phyloP scores from a whole-genome alignment of 2,113 vertebrate species.

The Corydoras sp. region DNA sequence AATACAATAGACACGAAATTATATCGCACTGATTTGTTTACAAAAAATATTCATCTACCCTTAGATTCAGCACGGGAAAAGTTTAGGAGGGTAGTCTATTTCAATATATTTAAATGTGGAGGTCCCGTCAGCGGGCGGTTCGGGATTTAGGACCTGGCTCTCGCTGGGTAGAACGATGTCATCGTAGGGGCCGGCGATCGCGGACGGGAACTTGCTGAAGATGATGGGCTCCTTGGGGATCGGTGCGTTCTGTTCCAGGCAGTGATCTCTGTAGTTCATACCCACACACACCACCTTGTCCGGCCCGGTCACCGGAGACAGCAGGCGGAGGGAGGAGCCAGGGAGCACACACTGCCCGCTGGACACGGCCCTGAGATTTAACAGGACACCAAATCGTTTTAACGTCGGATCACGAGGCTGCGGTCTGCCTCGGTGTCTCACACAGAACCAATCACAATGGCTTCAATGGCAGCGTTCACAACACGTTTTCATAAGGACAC shows the following conservation, averaged over 20 bases:
- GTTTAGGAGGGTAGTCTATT: no score
- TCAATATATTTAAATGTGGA: no score
- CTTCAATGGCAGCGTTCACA: no score
- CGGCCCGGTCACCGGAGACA: constrained; percentile 76
- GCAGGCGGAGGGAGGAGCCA: constrained; percentile 56
- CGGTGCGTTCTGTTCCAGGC: constrained; percentile 75
- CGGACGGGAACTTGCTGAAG: constrained; percentile 91
- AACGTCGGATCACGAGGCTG: no score
- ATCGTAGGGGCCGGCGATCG: constrained; percentile 80
- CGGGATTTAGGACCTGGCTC: constrained; percentile 63
- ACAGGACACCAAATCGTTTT: background rate
- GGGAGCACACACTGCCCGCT: constrained; percentile 61
- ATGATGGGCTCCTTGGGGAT: constrained; percentile 84
- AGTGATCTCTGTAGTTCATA: constrained; percentile 91
- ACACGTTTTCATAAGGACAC: no score
- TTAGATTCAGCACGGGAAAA: no score
- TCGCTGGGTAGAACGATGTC: constrained; percentile 71
- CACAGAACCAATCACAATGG: background rate
- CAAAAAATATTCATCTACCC: no score
- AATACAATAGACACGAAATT: no score
- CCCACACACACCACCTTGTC: constrained; percentile 91
- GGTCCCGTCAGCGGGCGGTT: no score
- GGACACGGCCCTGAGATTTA: constrained; percentile 64
- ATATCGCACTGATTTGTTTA: no score
- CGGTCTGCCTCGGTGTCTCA: no score